Base-by-base conservation (phyloP, 2,888 invertebrate genomes). In the Anagyrus pseudococci region DNA sequence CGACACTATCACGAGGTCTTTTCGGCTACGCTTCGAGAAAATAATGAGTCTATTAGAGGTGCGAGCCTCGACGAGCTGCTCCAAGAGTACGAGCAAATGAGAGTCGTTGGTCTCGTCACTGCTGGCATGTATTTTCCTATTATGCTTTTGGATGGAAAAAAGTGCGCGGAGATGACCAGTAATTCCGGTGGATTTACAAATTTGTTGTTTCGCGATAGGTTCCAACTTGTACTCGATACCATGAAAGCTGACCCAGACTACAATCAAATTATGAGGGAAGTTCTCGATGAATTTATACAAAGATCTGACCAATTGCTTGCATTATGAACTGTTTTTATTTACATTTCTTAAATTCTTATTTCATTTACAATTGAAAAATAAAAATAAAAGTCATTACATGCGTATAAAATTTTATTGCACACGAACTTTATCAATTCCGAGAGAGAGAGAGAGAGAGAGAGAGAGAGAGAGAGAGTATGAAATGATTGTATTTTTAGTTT, bases 41-140 rank as follows among this genome's bases (percentile, higher is more conserved):
- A 70, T 3, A 29, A 66, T 20, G 15, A 52, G 3, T 37, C 67
- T 13, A 56, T 67, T 8, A 37, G 82, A 56, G 85, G 85, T 66
- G 77, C 77, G 0, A 23, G 70, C 1, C 76, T 73, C 72, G 65
- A 66, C 0, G 75, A 77, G 15, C 29, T 79, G 13, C n/a, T 71
- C 4, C 61, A 70, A 17, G 72, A 75, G 2, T 69, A 75, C 25
- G 72, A 78, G 29, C 78, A 78, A 25, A 73, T 77, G 47, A 75
- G 70, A 29, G 64, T 77, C 1, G 72, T 67, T 1, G 76, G 75
- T 1, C 23, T 75, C 17, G 70, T 77, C 3, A 74, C 74, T 0
- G 75, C 78, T 0, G 59, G 67, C 2, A 25, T 75, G 15, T 77
- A 71, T 52, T 75, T 73, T 41, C 79, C 75, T 0, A 73, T 73